phyloP scores from a whole-genome alignment of 2,113 vertebrate species.

The Ictalurus furcatus region DNA sequence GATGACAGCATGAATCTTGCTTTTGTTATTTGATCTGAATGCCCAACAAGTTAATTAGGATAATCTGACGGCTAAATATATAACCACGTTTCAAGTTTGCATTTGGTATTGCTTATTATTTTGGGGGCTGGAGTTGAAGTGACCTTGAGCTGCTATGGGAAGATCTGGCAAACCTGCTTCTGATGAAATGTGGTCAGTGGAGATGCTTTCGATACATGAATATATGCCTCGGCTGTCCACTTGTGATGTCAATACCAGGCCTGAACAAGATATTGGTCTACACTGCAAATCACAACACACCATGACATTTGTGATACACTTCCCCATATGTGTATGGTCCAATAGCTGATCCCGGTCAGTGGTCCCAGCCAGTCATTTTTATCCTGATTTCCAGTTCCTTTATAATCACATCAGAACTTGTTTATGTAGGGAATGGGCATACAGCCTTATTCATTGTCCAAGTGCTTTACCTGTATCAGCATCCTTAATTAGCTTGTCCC shows the following conservation, averaged over 20 bases:
- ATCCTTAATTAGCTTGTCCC: constrained; percentile 37
- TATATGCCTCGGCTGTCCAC: background rate
- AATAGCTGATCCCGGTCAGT: background rate
- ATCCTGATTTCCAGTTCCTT: background rate
- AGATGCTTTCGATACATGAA: background rate
- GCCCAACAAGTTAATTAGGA: background rate
- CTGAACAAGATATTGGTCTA: background rate
- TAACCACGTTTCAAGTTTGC: background rate
- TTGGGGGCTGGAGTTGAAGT: background rate
- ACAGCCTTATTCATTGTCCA: background rate
- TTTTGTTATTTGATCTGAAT: background rate
- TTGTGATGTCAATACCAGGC: background rate
- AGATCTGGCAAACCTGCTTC: background rate
- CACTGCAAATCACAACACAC: constrained; percentile 9
- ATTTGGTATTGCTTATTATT: no score
- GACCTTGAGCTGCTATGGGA: background rate
- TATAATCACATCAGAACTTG: background rate
- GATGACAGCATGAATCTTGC: background rate
- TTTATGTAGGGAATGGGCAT: constrained; percentile 16
- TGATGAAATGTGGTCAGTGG: background rate
- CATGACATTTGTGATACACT: background rate
- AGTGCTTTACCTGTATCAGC: constrained; percentile 37
- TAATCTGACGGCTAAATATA: background rate
- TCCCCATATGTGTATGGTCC: background rate
- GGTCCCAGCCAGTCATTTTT: background rate